phyloP scores from a whole-genome alignment of 2,113 vertebrate species.

The Aythya baeri region DNA sequence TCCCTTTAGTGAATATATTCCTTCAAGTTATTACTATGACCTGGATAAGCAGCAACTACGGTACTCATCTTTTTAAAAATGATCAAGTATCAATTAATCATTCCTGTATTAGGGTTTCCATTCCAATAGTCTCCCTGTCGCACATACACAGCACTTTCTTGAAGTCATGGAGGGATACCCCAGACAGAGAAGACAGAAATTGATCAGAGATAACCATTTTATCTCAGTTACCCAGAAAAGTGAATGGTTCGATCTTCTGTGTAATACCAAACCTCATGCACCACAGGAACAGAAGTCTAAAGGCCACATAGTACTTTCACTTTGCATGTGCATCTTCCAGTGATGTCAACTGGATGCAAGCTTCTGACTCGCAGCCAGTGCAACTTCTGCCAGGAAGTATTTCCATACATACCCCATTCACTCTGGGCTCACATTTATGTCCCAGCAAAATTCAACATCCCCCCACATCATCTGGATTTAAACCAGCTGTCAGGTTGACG shows the following conservation, averaged over 20 bases:
- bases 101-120: neutral
- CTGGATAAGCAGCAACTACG: neutral
- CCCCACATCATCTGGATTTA: neutral
- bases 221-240: constrained; percentile 21
- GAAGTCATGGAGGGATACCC: neutral
- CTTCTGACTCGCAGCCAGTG: neutral
- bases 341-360: neutral
- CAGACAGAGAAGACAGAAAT: neutral
- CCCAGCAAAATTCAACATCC: neutral
- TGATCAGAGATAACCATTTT: neutral
- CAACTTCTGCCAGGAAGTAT: neutral
- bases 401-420: neutral
- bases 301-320: constrained; percentile 24
- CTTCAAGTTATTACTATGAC: neutral
- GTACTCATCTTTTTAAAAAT: neutral
- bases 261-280: neutral
- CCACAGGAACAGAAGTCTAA: constrained; percentile 33
- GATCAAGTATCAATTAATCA: neutral
- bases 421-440: neutral
- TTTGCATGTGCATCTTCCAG: constrained; percentile 13
- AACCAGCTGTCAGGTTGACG: neutral
- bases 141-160: neutral
- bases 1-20: neutral
- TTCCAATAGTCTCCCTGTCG: neutral
- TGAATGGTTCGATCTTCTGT: constrained; percentile 7